These are phyloP conservation scores for Monopterus albus DNA, from an alignment of 2,113 vertebrate genomes.

Conservation along the genomic window DNA sequence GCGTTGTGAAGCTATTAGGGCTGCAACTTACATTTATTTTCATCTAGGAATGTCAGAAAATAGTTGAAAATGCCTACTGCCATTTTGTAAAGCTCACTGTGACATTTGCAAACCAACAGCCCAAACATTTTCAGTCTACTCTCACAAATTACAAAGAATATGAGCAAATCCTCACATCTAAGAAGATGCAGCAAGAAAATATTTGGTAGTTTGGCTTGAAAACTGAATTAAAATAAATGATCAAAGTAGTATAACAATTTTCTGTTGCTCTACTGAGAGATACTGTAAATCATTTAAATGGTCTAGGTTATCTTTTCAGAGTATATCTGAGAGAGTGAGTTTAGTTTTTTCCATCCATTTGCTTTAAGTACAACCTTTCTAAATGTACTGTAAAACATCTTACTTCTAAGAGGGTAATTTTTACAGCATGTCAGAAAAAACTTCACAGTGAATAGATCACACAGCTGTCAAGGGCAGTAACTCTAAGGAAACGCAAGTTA, in stretches of 20 bases:
- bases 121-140: too few species aligned
- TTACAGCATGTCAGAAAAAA: neutral
- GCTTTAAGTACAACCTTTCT: neutral
- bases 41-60: neutral
- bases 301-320: neutral
- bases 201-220: neutral
- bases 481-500: neutral
- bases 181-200: neutral
- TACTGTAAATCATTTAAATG: too few species aligned
- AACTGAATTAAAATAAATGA: too few species aligned
- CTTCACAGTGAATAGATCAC: neutral
- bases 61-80: neutral
- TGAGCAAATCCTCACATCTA: neutral
- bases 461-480: slow-evolving; percentile 10
- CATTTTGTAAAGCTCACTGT: neutral
- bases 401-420: slow-evolving; percentile 1
- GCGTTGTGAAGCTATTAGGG: neutral
- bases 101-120: neutral
- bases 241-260: neutral
- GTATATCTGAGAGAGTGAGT: neutral
- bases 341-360: neutral
- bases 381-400: slow-evolving; percentile 12
- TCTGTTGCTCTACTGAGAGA: neutral
- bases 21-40: neutral
- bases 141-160: neutral